phyloP scores from a whole-genome alignment of 2,888 invertebrate genomes.

The Sminthurides aquaticus region DNA sequence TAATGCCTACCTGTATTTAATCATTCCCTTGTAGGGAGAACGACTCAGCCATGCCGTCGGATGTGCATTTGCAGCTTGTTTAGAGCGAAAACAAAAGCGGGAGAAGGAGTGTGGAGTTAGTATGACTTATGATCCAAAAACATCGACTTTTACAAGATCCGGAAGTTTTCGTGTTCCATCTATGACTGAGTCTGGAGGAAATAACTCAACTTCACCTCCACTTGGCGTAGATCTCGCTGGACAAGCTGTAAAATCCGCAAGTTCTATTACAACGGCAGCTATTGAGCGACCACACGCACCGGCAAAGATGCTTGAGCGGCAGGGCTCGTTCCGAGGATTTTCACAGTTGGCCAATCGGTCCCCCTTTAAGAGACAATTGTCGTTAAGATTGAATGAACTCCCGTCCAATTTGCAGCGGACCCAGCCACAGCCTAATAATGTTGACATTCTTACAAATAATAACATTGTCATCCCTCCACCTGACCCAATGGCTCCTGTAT shows the following conservation, averaged over 20 bases:
- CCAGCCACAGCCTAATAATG: constrained; percentile 29
- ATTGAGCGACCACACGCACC: constrained; percentile 95
- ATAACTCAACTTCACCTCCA: constrained; percentile 36
- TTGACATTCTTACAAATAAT: constrained; percentile 40
- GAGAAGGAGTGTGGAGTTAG: constrained; percentile 93
- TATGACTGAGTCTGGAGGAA: constrained; percentile 57
- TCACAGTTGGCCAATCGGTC: constrained; percentile 72
- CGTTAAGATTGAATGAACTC: constrained; percentile 85
- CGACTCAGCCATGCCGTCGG: constrained; percentile 97
- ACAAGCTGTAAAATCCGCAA: constrained; percentile 8
- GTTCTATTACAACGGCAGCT: constrained; percentile 49
- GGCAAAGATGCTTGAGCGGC: constrained; percentile 84
- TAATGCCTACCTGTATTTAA: no score
- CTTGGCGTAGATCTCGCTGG: constrained; percentile 21
- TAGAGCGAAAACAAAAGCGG: constrained; percentile 93
- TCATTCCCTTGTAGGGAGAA: constrained; percentile 89
- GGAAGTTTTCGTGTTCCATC: constrained; percentile 84
- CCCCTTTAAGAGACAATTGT: constrained; percentile 92
- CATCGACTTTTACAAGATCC: constrained; percentile 83
- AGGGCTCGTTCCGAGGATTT: constrained; percentile 90
- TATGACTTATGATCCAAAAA: constrained; percentile 83
- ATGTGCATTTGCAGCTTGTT: constrained; percentile 95
- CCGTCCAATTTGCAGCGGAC: constrained; percentile 85
- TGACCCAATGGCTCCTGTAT: constrained; percentile 13
- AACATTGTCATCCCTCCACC: constrained; percentile 36